Evolutionary conservation across 53 echinoderm and acorn worm genomes (phyloP), one percentile per base, ranked within the genome.

Genomic region (Hippasteria phrygiana): DNA sequence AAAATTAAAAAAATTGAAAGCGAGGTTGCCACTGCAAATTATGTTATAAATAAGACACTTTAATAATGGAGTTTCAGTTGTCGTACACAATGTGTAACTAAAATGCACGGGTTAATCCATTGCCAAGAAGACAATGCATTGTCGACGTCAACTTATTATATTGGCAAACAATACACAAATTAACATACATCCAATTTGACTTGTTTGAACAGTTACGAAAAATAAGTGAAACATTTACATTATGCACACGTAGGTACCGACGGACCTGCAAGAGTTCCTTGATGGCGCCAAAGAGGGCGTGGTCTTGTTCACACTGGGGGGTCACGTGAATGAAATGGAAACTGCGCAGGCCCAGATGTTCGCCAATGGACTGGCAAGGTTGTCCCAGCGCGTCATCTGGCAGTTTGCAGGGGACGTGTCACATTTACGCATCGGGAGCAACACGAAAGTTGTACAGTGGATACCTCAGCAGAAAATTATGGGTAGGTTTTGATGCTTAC

Each of bases 371-470:
- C 24, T 88, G 62, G 78, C 88, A 4, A 77, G 35, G 47, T 66
- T 88, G 28, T 33, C 42, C 12, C 88, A 88, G 88, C 76, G 77
- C 17, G 88, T 88, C 13, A 33, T 88, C 22, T 88, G 88, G 88
- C 76, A 88, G 47, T 88, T 75, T 28, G 7, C 43, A 0, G 67
- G 39, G 8, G 26, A 43, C 47, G 0, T 50, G n/a, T 48, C 77
- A 24, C 3, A 45, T 14, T 16, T 78, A 14, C 47, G 24, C 8
- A 17, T 71, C 9, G 88, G 88, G 13, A 46, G 64, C 12, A 88
- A 88, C 47, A 88, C 88, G 20, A 88, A 43, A 64, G 45, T 64
- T 37, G 67, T 78, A 1, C 2, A 34, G 10, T 88, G 88, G 88
- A 64, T 88, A 33, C 78, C 88, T 13, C 78, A 78, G 66, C 43